A percentile compares a stretch with the other conserved stretches of the same genome.
Evolutionary conservation across 2,888 invertebrate genomes (phyloP).

Genomic region (Heliconius ethilla): DNA sequence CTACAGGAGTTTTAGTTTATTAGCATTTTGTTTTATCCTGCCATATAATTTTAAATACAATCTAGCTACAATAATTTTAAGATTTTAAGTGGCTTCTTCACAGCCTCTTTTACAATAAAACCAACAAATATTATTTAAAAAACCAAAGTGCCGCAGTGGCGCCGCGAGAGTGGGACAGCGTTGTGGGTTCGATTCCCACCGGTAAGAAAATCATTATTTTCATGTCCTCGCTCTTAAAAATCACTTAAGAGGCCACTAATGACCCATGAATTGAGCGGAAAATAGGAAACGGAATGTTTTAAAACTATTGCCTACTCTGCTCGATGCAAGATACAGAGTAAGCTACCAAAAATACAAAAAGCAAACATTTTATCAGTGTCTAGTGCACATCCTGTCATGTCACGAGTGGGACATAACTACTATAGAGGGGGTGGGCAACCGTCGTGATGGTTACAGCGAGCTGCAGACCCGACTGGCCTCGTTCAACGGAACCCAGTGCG

Average conservation of each 20-base stretch:
- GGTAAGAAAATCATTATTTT: background rate
- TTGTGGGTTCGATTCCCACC: too few relatives aligned
- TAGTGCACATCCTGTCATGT: constrained; percentile 84
- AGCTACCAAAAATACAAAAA: background rate
- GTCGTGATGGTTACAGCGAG: constrained; percentile 84
- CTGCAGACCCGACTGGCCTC: constrained; percentile 84
- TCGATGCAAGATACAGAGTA: too few relatives aligned
- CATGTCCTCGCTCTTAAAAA: background rate
- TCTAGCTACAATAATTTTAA: too few relatives aligned
- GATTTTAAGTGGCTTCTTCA: too few relatives aligned
- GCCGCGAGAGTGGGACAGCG: too few relatives aligned
- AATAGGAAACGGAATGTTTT: background rate
- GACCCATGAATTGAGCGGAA: background rate
- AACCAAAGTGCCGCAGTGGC: too few relatives aligned
- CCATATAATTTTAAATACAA: too few relatives aligned
- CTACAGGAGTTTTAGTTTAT: too few relatives aligned
- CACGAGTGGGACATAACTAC: constrained; percentile 88
- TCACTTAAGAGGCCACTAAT: background rate
- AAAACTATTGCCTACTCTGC: background rate
- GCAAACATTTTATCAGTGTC: constrained; percentile 72
- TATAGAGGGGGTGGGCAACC: constrained; percentile 86
- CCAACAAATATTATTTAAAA: too few relatives aligned
- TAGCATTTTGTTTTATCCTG: too few relatives aligned
- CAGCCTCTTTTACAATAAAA: too few relatives aligned
- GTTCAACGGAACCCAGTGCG: constrained; percentile 88